Conservation (phyloP, 2,797 vertebrate genomes). For the Serranus cabrilla region DNA sequence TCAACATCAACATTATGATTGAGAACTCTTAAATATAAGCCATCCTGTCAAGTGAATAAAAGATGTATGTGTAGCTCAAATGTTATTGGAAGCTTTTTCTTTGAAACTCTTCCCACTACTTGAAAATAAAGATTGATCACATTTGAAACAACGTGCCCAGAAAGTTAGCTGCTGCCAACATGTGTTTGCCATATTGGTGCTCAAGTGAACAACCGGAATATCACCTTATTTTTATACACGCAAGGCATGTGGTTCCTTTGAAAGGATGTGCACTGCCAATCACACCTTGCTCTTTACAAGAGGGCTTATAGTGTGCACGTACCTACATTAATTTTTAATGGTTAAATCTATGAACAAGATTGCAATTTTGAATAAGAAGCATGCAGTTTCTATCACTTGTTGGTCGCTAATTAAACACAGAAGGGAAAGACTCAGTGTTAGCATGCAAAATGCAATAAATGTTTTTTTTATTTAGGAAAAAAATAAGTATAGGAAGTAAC, state of each 20-base stretch:
- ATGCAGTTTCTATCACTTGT: neutral
- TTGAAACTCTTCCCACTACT: conserved; percentile 91
- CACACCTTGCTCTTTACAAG: conserved; percentile 13
- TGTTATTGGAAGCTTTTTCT: conserved; percentile 88
- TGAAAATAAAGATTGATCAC: conserved; percentile 85
- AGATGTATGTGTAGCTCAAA: conserved; percentile 89
- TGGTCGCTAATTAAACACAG: conserved; percentile 11
- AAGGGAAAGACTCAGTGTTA: neutral
- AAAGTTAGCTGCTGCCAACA: conserved; percentile 87
- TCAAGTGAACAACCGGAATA: conserved; percentile 65
- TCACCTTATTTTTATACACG: conserved; percentile 65
- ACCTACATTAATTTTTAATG: conserved; percentile 8
- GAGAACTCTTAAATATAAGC: conserved; percentile 83
- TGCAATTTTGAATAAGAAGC: neutral
- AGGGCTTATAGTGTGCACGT: conserved; percentile 21
- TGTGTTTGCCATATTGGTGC: conserved; percentile 91
- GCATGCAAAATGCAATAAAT: neutral
- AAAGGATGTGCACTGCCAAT: conserved; percentile 44
- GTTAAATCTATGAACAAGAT: conserved; percentile 10
- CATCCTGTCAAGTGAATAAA: conserved; percentile 85
- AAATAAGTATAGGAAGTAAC: conserved; percentile 12
- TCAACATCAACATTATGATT: conserved; percentile 63
- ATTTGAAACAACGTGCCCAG: conserved; percentile 85
- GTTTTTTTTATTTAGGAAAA: conserved; percentile 14
- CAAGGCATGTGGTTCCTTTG: conserved; percentile 51